These are phyloP conservation scores for Drosophila nigromelanica DNA, from an alignment of 1,140 invertebrate genomes.

Conservation along the genomic window DNA sequence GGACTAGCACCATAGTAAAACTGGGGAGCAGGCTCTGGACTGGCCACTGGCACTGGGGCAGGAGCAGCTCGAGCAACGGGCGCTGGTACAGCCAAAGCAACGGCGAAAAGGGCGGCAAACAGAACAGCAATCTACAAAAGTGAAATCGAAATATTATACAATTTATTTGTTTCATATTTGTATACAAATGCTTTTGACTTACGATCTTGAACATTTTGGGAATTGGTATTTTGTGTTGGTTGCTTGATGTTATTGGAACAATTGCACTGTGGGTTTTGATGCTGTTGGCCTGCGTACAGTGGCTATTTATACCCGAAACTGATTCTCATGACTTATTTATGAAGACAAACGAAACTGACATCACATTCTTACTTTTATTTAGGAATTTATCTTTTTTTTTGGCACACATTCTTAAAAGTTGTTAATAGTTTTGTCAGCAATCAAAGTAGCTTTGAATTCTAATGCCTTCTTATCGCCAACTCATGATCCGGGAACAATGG, in stretches of 20 bases:
- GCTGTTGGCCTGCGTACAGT: conserved; percentile 18
- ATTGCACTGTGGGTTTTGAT: conserved; percentile 70
- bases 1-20: conserved; percentile 71
- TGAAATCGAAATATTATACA: not conserved
- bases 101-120: conserved; percentile 75
- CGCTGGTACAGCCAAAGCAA: conserved; percentile 62
- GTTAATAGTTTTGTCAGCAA: conserved; percentile 59
- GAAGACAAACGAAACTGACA: conserved; percentile 27
- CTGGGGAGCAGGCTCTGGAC: conserved; percentile 71
- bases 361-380: conserved; percentile 31
- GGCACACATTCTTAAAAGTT: conserved; percentile 2
- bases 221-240: conserved; percentile 34
- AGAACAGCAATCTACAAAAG: conserved; percentile 59
- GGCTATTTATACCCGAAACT: conserved; percentile 64
- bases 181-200: conserved; percentile 38
- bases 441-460: conserved; percentile 64
- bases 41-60: conserved; percentile 61
- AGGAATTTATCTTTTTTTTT: conserved; percentile 8
- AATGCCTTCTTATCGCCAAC: conserved; percentile 64
- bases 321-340: conserved; percentile 75
- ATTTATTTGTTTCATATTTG: not conserved
- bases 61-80: conserved; percentile 63
- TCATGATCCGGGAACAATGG: conserved; percentile 53
- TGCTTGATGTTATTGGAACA: conserved; percentile 48
- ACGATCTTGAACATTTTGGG: conserved; percentile 82